Evolutionary conservation across 2,888 invertebrate species (phyloP), one percentile per base, ranked within the genome.

Genomic region (Hypercompe scribonia): DNA sequence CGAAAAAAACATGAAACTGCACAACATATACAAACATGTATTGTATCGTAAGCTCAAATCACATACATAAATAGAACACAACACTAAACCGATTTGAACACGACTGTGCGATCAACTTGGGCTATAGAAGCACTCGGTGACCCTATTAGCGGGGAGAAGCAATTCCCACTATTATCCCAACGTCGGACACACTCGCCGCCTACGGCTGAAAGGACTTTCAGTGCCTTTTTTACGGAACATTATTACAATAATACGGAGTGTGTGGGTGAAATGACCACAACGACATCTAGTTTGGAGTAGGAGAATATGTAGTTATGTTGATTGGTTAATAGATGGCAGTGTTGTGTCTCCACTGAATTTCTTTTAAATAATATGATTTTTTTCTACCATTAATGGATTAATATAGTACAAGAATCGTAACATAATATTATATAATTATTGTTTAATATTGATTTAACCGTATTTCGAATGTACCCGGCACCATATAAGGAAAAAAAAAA

Each of bases 71-170:
- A 31, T 58, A 71, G 21, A 39, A 42, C 15, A 24, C 36, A 28
- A 65, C 65, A 69, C 42, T 64, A 65, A 72, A 69, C 36, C 71
- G 46, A 66, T 72, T 75, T 72, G 46, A 68, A 67, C 75, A 72
- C 72, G 67, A 42, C 50, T 28, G 31, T n/a, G 68, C 75, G 70
- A 75, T 70, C 65, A 71, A 68, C 73, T 70, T 68, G 63, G 71
- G 42, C 72, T 68, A 73, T 74, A 73, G 77, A 72, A 68, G 65
- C 77, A 70, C 75, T 68, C 85, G 85, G 83, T 90, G 90, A 91
- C 91, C 91, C 90, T 90, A 91, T 92, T 89, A 87, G 83, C 71
- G 80, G 77, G 80, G 81, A 77, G 67, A 80, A 78, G 81, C 75
- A 72, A 86, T 86, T 81, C 78, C 86, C 86, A 86, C 88, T 86